Conservation (phyloP, 2,113 vertebrate genomes). For the Muntiacus muntjak region DNA sequence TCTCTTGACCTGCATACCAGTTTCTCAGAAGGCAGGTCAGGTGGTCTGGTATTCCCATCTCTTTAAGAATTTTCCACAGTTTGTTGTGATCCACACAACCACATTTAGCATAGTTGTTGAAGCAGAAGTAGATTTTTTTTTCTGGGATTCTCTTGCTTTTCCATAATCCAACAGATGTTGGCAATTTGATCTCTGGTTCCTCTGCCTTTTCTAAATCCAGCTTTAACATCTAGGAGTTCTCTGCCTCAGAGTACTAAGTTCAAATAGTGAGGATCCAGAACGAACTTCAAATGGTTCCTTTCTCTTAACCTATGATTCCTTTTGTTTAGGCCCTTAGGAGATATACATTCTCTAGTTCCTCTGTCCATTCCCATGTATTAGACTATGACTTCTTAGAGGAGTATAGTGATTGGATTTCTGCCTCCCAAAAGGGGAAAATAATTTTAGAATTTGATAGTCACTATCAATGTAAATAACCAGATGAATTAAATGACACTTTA, state of each 20-base stretch:
- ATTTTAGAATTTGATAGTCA: background rate
- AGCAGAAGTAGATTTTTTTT: background rate
- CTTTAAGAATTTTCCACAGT: background rate
- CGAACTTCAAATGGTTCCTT: background rate
- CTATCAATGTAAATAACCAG: background rate
- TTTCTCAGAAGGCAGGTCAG: background rate
- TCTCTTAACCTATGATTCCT: background rate
- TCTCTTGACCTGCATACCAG: background rate
- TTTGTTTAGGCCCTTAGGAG: background rate
- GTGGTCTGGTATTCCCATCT: background rate
- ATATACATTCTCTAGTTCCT: background rate
- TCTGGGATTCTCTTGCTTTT: background rate
- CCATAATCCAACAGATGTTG: background rate
- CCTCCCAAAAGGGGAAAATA: background rate
- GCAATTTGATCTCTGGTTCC: background rate
- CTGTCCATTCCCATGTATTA: background rate
- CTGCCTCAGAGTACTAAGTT: background rate
- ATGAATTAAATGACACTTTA: background rate
- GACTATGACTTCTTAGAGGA: background rate
- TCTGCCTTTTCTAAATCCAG: background rate
- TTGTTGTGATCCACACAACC: background rate
- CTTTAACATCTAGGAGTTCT: background rate
- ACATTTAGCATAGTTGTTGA: background rate
- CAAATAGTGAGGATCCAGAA: background rate
- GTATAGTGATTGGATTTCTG: background rate